These are phyloP conservation scores for Drosophila rufa DNA, from an alignment of 1,140 invertebrate genomes.

Conservation along the genomic window DNA sequence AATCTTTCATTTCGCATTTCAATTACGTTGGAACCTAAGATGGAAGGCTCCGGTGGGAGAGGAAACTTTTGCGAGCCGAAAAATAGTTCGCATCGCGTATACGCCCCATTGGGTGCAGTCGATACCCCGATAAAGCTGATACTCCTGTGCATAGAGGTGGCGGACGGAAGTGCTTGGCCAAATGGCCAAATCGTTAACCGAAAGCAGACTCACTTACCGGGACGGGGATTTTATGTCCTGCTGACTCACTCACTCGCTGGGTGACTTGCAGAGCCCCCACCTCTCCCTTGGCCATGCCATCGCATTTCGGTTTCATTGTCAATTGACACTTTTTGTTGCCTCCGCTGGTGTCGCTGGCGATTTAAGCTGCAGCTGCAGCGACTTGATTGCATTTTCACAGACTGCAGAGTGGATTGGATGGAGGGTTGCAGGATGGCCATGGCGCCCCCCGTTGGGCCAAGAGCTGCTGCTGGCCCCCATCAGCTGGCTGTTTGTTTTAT, in stretches of 20 bases:
- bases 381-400: conserved; percentile 64
- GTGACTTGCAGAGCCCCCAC: conserved; percentile 31
- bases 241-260: conserved; percentile 37
- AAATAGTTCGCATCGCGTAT: conserved; percentile 41
- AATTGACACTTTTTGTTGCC: conserved; percentile 67
- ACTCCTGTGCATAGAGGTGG: conserved; percentile 23
- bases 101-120: conserved; percentile 5
- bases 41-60: conserved; percentile 44
- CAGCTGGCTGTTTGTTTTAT: conserved; percentile 58
- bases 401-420: conserved; percentile 44
- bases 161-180: conserved; percentile 59
- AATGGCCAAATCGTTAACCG: conserved; percentile 64
- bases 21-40: conserved; percentile 52
- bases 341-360: conserved; percentile 47
- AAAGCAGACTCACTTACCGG: conserved; percentile 60
- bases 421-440: background rate
- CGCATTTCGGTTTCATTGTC: conserved; percentile 64
- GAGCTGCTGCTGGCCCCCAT: background rate
- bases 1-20: conserved; percentile 40
- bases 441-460: background rate
- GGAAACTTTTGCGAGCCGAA: conserved; percentile 32
- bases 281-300: conserved; percentile 8
- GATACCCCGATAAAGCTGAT: conserved; percentile 1
- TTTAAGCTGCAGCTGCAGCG: conserved; percentile 48
- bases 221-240: conserved; percentile 57